Conservation (phyloP, 2,888 invertebrate species). For the Aphrophora alni region DNA sequence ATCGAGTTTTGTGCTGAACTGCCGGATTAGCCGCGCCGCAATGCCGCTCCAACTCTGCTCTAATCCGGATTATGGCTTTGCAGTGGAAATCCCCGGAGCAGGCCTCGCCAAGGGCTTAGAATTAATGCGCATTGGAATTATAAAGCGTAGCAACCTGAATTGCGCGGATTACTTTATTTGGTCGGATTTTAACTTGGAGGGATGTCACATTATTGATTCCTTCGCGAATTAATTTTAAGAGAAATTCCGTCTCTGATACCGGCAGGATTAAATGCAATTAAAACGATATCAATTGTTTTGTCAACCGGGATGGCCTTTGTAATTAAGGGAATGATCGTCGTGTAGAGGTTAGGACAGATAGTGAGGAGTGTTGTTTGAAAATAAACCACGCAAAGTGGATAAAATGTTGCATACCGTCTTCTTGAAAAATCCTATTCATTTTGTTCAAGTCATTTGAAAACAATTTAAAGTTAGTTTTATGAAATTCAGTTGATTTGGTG, state of each 20-base stretch:
- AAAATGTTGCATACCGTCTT: no score
- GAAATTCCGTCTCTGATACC: not conserved
- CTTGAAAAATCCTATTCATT: no score
- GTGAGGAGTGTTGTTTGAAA: no score
- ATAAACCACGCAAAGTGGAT: no score
- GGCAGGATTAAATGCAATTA: not conserved
- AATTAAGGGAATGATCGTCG: not conserved
- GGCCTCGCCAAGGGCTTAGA: slow-evolving; percentile 36
- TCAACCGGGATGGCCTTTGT: not conserved
- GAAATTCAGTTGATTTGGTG: no score
- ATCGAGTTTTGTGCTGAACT: slow-evolving; percentile 36
- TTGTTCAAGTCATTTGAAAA: no score
- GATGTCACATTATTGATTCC: slow-evolving; percentile 11
- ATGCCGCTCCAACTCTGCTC: slow-evolving; percentile 31
- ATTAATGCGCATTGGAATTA: slow-evolving; percentile 43
- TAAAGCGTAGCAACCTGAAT: slow-evolving; percentile 42
- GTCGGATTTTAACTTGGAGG: slow-evolving; percentile 37
- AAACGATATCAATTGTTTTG: not conserved
- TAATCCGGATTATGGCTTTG: slow-evolving; percentile 48
- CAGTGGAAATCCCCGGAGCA: slow-evolving; percentile 37
- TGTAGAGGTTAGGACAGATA: not conserved
- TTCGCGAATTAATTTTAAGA: slow-evolving; percentile 6
- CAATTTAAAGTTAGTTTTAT: no score
- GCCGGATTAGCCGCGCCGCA: slow-evolving; percentile 42
- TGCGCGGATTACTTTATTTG: slow-evolving; percentile 38